These are phyloP conservation scores for Mohoua ochrocephala DNA, from an alignment of 2,113 vertebrate species.

Conservation along the genomic window DNA sequence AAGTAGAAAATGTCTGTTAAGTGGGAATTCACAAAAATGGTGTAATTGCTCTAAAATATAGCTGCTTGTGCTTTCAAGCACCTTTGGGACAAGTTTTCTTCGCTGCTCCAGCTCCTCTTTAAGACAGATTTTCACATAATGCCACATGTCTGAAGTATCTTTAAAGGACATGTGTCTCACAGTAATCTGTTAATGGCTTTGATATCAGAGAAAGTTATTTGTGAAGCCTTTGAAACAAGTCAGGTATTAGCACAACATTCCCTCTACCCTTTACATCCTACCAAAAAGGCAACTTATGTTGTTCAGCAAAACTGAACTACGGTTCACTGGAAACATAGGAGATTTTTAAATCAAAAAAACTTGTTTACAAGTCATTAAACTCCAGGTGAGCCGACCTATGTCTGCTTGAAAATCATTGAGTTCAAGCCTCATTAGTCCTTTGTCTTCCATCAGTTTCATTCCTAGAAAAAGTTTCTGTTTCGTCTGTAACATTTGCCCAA, in stretches of 20 bases:
- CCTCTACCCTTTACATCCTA: not conserved
- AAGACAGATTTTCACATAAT: not conserved
- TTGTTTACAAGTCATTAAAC: not conserved
- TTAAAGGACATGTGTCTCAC: not conserved
- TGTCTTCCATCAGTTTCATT: not conserved
- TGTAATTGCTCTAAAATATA: not conserved
- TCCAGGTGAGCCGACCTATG: not conserved
- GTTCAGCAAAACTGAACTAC: not conserved
- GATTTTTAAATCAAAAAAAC: not conserved
- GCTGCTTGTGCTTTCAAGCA: not conserved
- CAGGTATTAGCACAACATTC: not conserved
- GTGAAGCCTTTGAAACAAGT: not conserved
- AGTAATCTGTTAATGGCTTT: not conserved
- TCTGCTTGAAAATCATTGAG: not conserved
- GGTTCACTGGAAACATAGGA: not conserved
- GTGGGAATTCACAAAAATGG: not conserved
- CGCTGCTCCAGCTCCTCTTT: not conserved
- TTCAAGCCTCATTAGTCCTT: not conserved
- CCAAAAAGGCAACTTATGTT: not conserved
- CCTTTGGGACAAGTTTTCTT: not conserved
- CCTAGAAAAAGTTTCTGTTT: not conserved
- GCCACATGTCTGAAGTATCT: not conserved
- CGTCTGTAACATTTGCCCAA: not conserved
- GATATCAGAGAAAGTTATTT: not conserved
- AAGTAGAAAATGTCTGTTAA: not conserved